Percentiles rank a stretch among this genome's conserved stretches.
Conservation (phyloP, 2,113 vertebrate species). For the Otis tarda region DNA sequence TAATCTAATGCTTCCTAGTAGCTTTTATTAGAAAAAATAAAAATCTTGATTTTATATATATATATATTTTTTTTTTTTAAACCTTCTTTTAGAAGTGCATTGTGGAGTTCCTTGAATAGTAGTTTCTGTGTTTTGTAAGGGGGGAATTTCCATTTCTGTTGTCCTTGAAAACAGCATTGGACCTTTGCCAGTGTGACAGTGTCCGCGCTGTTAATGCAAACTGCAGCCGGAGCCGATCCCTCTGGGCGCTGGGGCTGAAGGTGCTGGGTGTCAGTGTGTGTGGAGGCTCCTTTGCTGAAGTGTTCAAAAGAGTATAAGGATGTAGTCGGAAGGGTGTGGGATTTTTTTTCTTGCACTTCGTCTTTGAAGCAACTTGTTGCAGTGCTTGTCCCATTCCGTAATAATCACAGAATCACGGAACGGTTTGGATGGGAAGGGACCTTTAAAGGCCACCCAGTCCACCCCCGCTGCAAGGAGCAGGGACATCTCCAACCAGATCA, state of each 20-base stretch:
- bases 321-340: neutral
- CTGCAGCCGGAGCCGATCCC: fast-evolving
- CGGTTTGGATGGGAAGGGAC: no score
- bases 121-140: neutral
- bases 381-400: neutral
- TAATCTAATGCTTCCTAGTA: neutral
- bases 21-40: neutral
- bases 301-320: neutral
- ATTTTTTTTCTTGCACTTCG: neutral
- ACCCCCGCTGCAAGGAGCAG: no score
- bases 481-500: no score
- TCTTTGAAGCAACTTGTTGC: neutral
- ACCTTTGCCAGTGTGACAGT: neutral
- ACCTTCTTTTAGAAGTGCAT: neutral
- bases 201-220: neutral
- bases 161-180: neutral
- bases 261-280: neutral
- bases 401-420: neutral
- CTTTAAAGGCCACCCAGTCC: no score
- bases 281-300: neutral
- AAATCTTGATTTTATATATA: neutral
- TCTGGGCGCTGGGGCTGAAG: fast-evolving
- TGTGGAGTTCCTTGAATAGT: neutral
- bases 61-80: neutral
- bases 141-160: neutral